Evolutionary conservation across 2,888 invertebrate species (phyloP).

Genomic region (Stegana nigrithorax): DNA sequence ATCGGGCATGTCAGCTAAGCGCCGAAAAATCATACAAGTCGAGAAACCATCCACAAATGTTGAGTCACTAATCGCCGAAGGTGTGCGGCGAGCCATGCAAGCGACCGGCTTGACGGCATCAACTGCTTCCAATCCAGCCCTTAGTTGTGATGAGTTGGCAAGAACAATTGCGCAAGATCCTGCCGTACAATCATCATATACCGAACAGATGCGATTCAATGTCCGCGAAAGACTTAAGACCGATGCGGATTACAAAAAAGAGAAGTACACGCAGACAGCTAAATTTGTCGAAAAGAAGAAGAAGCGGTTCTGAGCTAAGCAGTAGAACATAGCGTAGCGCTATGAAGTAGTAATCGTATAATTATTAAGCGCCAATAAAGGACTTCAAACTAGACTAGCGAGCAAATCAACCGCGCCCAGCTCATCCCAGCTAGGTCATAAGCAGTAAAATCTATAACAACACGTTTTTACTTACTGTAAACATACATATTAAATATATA

Average conservation of each 20-base stretch:
- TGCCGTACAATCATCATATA: slow-evolving; percentile 63
- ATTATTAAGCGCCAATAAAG: too few relatives aligned
- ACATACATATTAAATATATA: too few relatives aligned
- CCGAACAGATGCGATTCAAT: slow-evolving; percentile 63
- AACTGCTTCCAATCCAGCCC: slow-evolving; percentile 42
- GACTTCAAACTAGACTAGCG: neutral
- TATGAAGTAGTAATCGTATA: too few relatives aligned
- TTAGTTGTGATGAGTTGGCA: slow-evolving; percentile 54
- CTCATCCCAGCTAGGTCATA: too few relatives aligned
- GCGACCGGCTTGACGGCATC: slow-evolving; percentile 51
- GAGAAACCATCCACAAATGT: slow-evolving; percentile 63
- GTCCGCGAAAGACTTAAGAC: slow-evolving; percentile 64
- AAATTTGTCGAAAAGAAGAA: slow-evolving; percentile 65
- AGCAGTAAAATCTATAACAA: too few relatives aligned
- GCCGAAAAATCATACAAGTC: slow-evolving; percentile 78
- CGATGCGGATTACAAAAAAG: slow-evolving; percentile 63
- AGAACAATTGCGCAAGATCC: slow-evolving; percentile 62
- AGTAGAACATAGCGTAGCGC: neutral
- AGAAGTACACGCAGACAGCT: slow-evolving; percentile 67
- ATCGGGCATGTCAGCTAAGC: slow-evolving; percentile 88
- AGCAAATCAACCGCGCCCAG: too few relatives aligned
- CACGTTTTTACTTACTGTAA: too few relatives aligned
- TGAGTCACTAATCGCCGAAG: slow-evolving; percentile 60
- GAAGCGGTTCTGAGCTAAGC: slow-evolving; percentile 12
- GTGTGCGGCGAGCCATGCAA: slow-evolving; percentile 64